Evolutionary conservation across 2,888 invertebrate genomes (phyloP), one percentile per base, ranked within the genome.

Genomic region (Dasysyrphus tricinctus): DNA sequence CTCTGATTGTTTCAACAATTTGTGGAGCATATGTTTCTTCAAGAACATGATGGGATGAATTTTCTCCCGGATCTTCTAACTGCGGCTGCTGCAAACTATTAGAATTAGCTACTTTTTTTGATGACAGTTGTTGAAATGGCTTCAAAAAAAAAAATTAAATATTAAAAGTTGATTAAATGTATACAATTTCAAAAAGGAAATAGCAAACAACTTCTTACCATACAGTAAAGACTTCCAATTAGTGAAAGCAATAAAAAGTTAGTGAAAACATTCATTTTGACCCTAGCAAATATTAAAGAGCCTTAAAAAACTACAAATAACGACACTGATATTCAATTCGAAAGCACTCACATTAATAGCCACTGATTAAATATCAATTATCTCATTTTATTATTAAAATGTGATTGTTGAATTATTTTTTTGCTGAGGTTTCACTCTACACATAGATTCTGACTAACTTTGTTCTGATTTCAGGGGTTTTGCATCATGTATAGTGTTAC

Each of bases 1-100:
- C 14, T 11, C 59, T 47, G 1, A 73, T 73, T 32, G 11, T 59
- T 37, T 59, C 59, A 16, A 67, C 34, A 67, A 67, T 19, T 49
- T 34, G 12, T 14, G 19, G 12, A 5, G n/a, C 8, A 49, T 37
- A 37, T 8, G 34, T 47, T 19, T 67, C 34, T 16, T 34, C 49
- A 3, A 67, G 19, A 8, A 14, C 3, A 34, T 67, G 67, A 34
- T 67, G 67, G 14, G 67, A 67, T 49, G 34, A 1, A 49, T 67
- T 49, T 7, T 67, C 49, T 34, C 3, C 49, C 7, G 49, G 14
- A 11, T 49, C 5, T 49, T 67, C 19, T 14, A 67, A 19, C 9
- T 19, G 12, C n/a, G n/a, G n/a, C 5, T 19, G 16, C 0, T 12
- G 19, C 4, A 67, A 49, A 3, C 8, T 14, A 14, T 49, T 49